A percentile compares a stretch with the other conserved stretches of the same genome.
Conservation (phyloP, 2,797 vertebrate genomes). For the Siniperca obscura region DNA sequence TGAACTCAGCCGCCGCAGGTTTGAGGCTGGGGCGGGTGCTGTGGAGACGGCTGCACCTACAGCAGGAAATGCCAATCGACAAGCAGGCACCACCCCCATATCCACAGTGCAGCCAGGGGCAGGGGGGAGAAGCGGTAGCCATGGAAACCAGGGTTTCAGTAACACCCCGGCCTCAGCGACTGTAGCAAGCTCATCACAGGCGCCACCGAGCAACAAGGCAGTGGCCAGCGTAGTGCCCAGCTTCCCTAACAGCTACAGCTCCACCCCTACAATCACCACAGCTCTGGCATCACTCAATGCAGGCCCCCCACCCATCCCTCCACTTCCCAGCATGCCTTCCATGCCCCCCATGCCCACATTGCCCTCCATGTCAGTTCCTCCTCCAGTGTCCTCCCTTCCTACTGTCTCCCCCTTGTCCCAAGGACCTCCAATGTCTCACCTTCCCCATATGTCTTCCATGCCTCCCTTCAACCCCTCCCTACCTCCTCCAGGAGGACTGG, state of each 20-base stretch:
- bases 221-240: constrained; percentile 90
- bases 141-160: constrained; percentile 90
- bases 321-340: constrained; percentile 92
- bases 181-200: constrained; percentile 90
- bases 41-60: constrained; percentile 85
- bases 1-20: constrained; percentile 98
- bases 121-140: constrained; percentile 88
- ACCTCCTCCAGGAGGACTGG: constrained; percentile 92
- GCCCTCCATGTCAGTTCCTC: constrained; percentile 92
- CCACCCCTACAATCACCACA: constrained; percentile 90
- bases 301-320: constrained; percentile 93
- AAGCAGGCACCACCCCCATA: constrained; percentile 84
- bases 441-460: constrained; percentile 91
- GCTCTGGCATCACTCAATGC: constrained; percentile 91
- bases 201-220: constrained; percentile 90
- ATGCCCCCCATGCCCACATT: constrained; percentile 92
- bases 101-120: constrained; percentile 81
- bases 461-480: constrained; percentile 92
- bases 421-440: constrained; percentile 92
- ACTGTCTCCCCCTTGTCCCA: constrained; percentile 91
- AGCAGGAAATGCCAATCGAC: constrained; percentile 89
- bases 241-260: constrained; percentile 92
- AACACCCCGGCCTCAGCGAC: constrained; percentile 84
- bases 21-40: constrained; percentile 89
- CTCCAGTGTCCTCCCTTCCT: constrained; percentile 92